Evolutionary conservation across 2,888 invertebrate species (phyloP).

Genomic region (Apodemia zela): DNA sequence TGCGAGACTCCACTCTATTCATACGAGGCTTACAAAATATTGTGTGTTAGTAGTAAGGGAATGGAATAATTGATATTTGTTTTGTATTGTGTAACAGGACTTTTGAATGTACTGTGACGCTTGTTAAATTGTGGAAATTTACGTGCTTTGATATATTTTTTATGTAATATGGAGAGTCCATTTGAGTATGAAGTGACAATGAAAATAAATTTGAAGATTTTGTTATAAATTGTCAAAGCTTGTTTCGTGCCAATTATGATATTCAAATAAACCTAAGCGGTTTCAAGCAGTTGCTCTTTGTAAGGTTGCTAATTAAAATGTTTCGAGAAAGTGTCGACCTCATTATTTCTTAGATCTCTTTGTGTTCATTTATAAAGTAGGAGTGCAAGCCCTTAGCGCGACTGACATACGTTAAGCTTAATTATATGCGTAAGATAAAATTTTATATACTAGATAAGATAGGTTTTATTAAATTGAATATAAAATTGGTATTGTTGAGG

Average conservation of each 20-base stretch:
- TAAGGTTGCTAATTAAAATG: not conserved
- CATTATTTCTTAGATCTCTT: conserved; percentile 7
- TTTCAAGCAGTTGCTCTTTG: not conserved
- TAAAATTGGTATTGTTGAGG: conserved; percentile 6
- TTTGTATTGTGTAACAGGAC: not conserved
- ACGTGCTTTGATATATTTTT: not conserved
- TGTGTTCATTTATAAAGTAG: conserved; percentile 7
- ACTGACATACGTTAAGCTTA: conserved; percentile 14
- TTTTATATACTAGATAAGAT: conserved; percentile 7
- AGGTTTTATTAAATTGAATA: conserved; percentile 6
- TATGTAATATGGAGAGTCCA: not conserved
- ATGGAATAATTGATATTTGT: not conserved
- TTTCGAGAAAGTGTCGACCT: not conserved
- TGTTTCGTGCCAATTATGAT: not conserved
- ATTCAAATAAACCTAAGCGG: not conserved
- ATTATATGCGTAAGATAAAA: conserved; percentile 8
- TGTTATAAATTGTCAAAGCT: not conserved
- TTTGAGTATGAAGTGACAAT: not conserved
- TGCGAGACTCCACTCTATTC: not conserved
- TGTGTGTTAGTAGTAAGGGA: conserved; percentile 1
- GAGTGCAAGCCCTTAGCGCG: conserved; percentile 16
- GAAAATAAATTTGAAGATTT: too few species aligned
- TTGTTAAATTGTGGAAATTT: not conserved
- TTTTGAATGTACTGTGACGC: not conserved
- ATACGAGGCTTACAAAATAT: conserved; percentile 4